These are phyloP conservation scores for Corapipo altera DNA, from an alignment of 2,113 vertebrate genomes.

Conservation along the genomic window DNA sequence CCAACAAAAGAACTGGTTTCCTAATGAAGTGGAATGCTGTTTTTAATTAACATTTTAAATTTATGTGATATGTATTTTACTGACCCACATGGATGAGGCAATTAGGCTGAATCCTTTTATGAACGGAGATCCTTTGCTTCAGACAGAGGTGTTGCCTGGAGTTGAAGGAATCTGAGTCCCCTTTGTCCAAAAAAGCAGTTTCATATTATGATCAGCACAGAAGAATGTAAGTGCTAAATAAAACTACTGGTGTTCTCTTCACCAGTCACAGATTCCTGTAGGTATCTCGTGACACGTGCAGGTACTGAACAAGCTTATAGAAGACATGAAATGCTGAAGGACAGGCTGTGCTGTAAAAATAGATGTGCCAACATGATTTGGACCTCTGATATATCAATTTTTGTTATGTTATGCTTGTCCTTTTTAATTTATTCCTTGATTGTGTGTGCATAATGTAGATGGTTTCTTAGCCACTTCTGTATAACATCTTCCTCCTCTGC, in stretches of 20 bases:
- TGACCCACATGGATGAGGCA: background rate
- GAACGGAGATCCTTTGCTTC: background rate
- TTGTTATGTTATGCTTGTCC: background rate
- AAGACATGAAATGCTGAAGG: background rate
- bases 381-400: background rate
- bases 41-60: slow-evolving; percentile 4
- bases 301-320: background rate
- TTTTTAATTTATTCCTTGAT: background rate
- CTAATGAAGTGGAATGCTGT: background rate
- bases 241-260: background rate
- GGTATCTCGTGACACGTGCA: background rate
- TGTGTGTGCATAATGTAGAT: background rate
- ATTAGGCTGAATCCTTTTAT: background rate
- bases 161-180: background rate
- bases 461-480: background rate
- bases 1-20: background rate
- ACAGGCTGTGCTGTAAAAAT: background rate
- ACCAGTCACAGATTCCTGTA: background rate
- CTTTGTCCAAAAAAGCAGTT: background rate
- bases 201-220: background rate
- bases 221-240: background rate
- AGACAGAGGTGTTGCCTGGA: background rate
- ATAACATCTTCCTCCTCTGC: background rate
- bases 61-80: background rate
- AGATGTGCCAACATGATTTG: background rate